Evolutionary conservation across 2,888 invertebrate species (phyloP).

Genomic region (Philaethria dido): DNA sequence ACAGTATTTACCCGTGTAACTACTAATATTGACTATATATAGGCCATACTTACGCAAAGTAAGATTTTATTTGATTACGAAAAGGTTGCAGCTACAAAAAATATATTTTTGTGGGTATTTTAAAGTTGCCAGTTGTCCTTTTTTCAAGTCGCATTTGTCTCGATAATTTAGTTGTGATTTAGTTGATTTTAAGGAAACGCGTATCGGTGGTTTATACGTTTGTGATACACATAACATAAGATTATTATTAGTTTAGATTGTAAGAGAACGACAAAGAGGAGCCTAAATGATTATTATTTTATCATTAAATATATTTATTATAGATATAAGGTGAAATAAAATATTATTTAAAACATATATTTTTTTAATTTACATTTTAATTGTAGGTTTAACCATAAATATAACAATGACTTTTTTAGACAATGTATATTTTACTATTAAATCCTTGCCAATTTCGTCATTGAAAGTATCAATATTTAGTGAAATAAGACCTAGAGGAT

Average conservation of each 20-base stretch:
- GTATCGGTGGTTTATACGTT: conserved; percentile 4
- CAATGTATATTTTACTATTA: background rate
- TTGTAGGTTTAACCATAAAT: background rate
- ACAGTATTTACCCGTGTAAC: conserved; percentile 8
- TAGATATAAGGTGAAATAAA: conserved; percentile 17
- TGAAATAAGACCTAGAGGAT: background rate
- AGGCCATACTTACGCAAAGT: background rate
- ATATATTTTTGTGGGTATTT: conserved; percentile 17
- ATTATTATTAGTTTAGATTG: background rate
- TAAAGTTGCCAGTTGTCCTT: background rate
- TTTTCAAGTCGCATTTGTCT: background rate
- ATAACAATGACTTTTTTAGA: too few relatives aligned
- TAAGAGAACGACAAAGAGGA: background rate
- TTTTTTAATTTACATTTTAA: background rate
- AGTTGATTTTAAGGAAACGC: background rate
- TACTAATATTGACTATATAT: background rate
- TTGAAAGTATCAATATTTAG: background rate
- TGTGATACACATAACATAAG: conserved; percentile 12
- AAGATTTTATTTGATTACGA: background rate
- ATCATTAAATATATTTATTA: conserved; percentile 16
- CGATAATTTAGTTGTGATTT: background rate
- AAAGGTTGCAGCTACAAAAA: background rate
- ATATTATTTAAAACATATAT: background rate
- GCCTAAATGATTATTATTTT: background rate
- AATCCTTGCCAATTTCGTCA: background rate